Conservation (phyloP, 2,113 vertebrate species). For the Periophthalmus modestus region DNA sequence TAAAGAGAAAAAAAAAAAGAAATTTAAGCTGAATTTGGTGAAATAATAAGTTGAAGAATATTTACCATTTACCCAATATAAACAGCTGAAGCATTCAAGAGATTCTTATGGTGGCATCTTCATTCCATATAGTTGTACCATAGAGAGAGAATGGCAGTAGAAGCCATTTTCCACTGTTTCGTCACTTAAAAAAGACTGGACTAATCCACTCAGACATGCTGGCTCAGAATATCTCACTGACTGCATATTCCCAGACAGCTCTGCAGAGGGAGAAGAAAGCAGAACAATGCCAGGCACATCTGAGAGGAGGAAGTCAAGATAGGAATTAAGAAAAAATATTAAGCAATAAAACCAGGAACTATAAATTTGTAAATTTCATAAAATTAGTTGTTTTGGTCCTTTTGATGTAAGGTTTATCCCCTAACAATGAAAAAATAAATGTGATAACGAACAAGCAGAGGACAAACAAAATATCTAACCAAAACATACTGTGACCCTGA, state of each 20-base stretch:
- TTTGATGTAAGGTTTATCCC: not conserved
- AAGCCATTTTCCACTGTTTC: slow-evolving; percentile 42
- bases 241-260: slow-evolving; percentile 48
- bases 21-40: not conserved
- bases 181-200: slow-evolving; percentile 58
- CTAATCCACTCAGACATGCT: slow-evolving; percentile 64
- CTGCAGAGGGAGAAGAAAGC: slow-evolving; percentile 37
- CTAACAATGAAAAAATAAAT: not conserved
- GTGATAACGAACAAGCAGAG: not conserved
- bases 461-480: no score
- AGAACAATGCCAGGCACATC: slow-evolving; percentile 27
- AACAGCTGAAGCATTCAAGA: not conserved
- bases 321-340: not conserved
- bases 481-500: no score
- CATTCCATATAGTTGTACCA: slow-evolving; percentile 20
- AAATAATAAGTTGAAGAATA: not conserved
- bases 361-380: not conserved
- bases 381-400: not conserved
- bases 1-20: not conserved
- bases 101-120: slow-evolving; percentile 23
- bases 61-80: not conserved
- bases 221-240: slow-evolving; percentile 64
- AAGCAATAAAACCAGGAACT: not conserved
- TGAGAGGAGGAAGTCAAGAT: not conserved
- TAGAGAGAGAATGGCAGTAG: slow-evolving; percentile 20